Evolutionary conservation across 2,113 vertebrate genomes (phyloP), one percentile per base, ranked within the genome.

Genomic region (Gallinago paraguaiae): DNA sequence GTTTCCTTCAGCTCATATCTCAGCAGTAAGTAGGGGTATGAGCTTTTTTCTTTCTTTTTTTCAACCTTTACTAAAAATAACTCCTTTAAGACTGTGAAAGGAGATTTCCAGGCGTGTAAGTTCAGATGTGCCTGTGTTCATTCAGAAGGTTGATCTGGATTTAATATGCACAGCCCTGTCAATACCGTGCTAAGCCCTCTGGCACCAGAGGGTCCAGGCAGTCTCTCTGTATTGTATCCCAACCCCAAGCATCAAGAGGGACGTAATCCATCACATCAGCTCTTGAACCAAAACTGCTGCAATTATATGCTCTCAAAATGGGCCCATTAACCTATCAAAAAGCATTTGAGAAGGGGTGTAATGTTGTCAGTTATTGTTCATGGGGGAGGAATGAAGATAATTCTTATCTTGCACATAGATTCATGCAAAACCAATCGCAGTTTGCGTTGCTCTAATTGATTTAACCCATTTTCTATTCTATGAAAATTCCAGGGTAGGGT

Each of bases 151-250:
- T 89, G 92, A 91, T 97, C 95, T 97, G 95, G 93, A 96, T 96
- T 97, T 95, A 90, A 96, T 96, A 96, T 45, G 59, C 54, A 54
- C 51, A 92, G 70, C 31, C 74, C 68, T 97, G 94, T 78, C 90
- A 92, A 94, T 96, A 95, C 70, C 0, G 74, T 89, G 96, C 88
- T 97, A 97, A 97, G 96, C 96, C 88, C 93, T 96, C 95, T 96
- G 96, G 96, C 96, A 97, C 96, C 96, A 97, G 96, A 93, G 77
- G 96, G 96, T 96, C 96, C 96, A 65, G 92, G 95, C 91, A 82
- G 90, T 74, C 86, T 95, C 95, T 88, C 92, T 91, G 92, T 61
- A 89, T 89, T 96, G 88, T 70, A 85, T 95, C 93, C 91, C 88
- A 92, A 82, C 37, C 60, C 45, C 67, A 72, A 93, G 91, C 74